A percentile compares a stretch with the other conserved stretches of the same genome.
Conservation (phyloP, 2,113 vertebrate genomes). For the Ancistrus triradiatus region DNA sequence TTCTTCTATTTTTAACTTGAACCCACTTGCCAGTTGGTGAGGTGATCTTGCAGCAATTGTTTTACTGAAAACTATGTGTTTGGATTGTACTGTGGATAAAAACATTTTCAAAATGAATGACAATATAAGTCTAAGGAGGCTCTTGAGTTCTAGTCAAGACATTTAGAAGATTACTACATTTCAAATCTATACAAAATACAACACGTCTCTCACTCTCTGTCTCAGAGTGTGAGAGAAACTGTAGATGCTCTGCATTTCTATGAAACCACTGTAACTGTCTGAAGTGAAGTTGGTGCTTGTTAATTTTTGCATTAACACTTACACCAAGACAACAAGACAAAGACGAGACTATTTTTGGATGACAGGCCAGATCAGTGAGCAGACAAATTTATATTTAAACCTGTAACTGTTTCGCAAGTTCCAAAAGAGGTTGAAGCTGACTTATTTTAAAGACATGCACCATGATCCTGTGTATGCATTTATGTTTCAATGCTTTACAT, state of each 20-base stretch:
- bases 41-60: too few relatives aligned
- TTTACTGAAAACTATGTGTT: too few relatives aligned
- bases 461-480: neutral
- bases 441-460: neutral
- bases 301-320: constrained; percentile 5
- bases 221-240: neutral
- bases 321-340: constrained; percentile 52
- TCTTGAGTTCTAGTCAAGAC: too few relatives aligned
- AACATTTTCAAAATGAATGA: too few relatives aligned
- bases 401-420: constrained; percentile 41
- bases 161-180: too few relatives aligned
- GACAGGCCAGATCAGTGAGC: constrained; percentile 39
- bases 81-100: too few relatives aligned
- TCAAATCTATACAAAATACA: too few relatives aligned
- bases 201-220: too few relatives aligned
- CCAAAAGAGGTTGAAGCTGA: constrained; percentile 1
- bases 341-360: constrained; percentile 34
- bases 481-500: too few relatives aligned
- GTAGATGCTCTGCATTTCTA: neutral
- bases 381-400: constrained; percentile 28
- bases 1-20: too few relatives aligned
- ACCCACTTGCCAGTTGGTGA: too few relatives aligned
- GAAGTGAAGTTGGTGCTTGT: neutral
- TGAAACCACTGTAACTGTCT: neutral
- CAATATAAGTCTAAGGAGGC: too few relatives aligned